Conservation (phyloP, 2,113 vertebrate genomes). For the Andinoacara biseriatus region DNA sequence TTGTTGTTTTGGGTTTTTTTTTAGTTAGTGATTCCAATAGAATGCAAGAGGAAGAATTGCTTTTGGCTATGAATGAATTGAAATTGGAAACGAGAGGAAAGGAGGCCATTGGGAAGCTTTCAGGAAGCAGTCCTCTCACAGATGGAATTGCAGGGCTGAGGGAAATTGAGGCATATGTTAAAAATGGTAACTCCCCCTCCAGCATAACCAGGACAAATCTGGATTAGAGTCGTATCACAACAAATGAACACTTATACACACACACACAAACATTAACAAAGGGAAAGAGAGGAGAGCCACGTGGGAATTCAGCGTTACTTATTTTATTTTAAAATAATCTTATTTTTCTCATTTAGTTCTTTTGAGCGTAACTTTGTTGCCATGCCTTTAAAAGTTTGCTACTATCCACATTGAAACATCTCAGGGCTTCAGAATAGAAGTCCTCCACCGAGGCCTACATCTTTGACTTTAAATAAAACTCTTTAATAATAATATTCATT, state of each 20-base stretch:
- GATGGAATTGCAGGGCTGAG: constrained; percentile 57
- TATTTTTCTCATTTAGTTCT: constrained; percentile 85
- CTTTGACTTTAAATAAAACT: constrained; percentile 93
- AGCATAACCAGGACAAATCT: constrained; percentile 50
- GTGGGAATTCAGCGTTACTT: constrained; percentile 63
- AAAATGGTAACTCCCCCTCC: constrained; percentile 50
- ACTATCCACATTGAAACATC: constrained; percentile 80
- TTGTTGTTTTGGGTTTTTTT: not conserved
- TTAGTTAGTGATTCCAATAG: constrained; percentile 12
- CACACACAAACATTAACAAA: constrained; percentile 61
- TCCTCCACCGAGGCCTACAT: constrained; percentile 80
- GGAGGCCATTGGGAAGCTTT: constrained; percentile 63
- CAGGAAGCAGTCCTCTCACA: constrained; percentile 59
- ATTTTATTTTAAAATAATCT: constrained; percentile 98
- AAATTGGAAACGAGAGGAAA: constrained; percentile 47
- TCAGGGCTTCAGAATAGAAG: constrained; percentile 85
- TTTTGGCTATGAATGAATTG: not conserved
- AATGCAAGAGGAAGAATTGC: not conserved
- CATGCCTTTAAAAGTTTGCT: constrained; percentile 87
- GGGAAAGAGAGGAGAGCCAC: constrained; percentile 80
- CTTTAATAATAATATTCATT: constrained; percentile 83
- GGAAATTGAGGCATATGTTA: constrained; percentile 54
- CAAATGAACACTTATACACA: constrained; percentile 56
- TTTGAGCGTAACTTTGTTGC: constrained; percentile 88
- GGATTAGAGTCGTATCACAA: constrained; percentile 69